These are phyloP conservation scores for Ethmia dodecea DNA, from an alignment of 2,888 invertebrate genomes.

Conservation along the genomic window DNA sequence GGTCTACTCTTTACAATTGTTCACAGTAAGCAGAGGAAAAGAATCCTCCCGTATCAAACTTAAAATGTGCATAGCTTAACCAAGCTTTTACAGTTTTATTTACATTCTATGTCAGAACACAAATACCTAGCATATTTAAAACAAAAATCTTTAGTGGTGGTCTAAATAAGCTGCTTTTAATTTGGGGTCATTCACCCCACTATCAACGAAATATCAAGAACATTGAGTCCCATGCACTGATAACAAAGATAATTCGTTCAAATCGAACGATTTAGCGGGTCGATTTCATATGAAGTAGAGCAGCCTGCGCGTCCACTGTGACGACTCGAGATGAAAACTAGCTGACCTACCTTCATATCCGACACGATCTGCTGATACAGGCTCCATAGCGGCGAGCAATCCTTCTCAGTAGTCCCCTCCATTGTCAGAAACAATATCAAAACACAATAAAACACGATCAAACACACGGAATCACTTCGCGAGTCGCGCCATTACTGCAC, in stretches of 20 bases:
- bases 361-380: slow-evolving; percentile 96
- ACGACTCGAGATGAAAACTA: slow-evolving; percentile 16
- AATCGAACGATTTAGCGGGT: slow-evolving; percentile 41
- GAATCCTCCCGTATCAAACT: no score
- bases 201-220: neutral
- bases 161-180: no score
- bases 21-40: no score
- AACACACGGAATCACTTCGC: slow-evolving; percentile 45
- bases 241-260: slow-evolving; percentile 38
- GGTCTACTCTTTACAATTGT: no score
- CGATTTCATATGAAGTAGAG: slow-evolving; percentile 39
- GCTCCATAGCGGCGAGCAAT: slow-evolving; percentile 93
- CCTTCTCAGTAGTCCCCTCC: slow-evolving; percentile 86
- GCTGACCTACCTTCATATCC: slow-evolving; percentile 94
- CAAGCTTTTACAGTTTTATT: no score
- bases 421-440: slow-evolving; percentile 68
- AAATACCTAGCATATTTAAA: no score
- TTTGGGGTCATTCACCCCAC: no score
- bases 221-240: slow-evolving; percentile 1
- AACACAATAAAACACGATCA: slow-evolving; percentile 45
- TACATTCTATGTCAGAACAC: no score
- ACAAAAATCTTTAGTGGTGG: no score
- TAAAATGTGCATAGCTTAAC: no score
- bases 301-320: slow-evolving; percentile 26
- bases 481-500: slow-evolving; percentile 44